A percentile compares a stretch with the other conserved stretches of the same genome.
These are phyloP conservation scores for Pseudochaenichthys georgianus DNA, from an alignment of 2,797 vertebrate species.

Conservation along the genomic window DNA sequence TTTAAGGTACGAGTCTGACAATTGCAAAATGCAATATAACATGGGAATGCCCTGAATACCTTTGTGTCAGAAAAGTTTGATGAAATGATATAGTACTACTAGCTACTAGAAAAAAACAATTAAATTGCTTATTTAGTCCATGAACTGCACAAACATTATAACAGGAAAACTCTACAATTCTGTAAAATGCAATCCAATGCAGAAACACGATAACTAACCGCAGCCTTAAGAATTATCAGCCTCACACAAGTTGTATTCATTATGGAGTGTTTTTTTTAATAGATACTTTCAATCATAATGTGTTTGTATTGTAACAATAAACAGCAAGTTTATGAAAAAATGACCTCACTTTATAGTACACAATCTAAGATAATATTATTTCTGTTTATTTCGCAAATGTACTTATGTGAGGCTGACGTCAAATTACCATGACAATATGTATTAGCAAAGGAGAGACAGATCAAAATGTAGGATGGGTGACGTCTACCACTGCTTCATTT, in stretches of 20 bases:
- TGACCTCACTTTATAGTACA: background rate
- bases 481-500: slow-evolving; percentile 11
- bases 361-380: slow-evolving; percentile 19
- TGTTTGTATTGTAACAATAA: background rate
- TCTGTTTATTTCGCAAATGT: slow-evolving; percentile 24
- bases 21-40: background rate
- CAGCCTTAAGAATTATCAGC: background rate
- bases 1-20: slow-evolving; percentile 10
- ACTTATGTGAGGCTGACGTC: slow-evolving; percentile 19
- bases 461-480: slow-evolving; percentile 8
- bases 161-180: background rate
- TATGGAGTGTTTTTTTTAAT: background rate
- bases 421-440: slow-evolving; percentile 13
- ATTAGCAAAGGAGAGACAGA: slow-evolving; percentile 15
- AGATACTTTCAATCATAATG: background rate
- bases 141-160: background rate
- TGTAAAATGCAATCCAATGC: background rate
- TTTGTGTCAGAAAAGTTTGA: background rate
- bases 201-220: background rate
- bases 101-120: background rate
- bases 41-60: background rate
- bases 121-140: background rate
- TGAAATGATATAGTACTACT: background rate
- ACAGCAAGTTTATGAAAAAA: background rate
- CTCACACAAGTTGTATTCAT: background rate